These are phyloP conservation scores for Drosophila willistoni DNA, from an alignment of 1,140 invertebrate genomes.

Conservation along the genomic window DNA sequence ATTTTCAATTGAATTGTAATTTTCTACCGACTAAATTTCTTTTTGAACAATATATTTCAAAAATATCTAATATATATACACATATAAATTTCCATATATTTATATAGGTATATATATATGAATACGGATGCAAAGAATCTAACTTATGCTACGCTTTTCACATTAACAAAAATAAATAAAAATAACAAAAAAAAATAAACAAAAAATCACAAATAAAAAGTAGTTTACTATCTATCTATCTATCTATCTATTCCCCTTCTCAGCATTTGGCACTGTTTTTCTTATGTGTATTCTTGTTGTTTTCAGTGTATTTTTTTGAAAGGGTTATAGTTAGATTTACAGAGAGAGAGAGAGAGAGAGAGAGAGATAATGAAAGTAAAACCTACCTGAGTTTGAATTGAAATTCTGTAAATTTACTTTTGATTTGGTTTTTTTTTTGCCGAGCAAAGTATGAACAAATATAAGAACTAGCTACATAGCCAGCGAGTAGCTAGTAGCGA, in stretches of 20 bases:
- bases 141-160: neutral
- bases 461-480: conserved; percentile 5
- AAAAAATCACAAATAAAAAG: neutral
- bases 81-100: too few species aligned
- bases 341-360: conserved; percentile 27
- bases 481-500: conserved; percentile 4
- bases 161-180: neutral
- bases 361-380: conserved; percentile 45
- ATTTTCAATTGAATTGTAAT: neutral
- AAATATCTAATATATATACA: neutral
- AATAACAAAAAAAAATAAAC: neutral
- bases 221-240: neutral
- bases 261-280: neutral
- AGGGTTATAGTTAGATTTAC: conserved; percentile 4
- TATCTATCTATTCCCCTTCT: neutral
- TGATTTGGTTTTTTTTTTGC: too few species aligned
- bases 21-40: neutral
- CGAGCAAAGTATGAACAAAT: conserved; percentile 2
- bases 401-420: conserved; percentile 9
- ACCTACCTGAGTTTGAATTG: conserved; percentile 64
- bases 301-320: conserved; percentile 4
- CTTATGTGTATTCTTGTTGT: conserved; percentile 2
- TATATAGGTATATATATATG: neutral
- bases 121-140: conserved; percentile 10
- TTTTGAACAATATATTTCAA: neutral